Conservation (phyloP, 2,888 invertebrate species). For the Cremastinae sp. region DNA sequence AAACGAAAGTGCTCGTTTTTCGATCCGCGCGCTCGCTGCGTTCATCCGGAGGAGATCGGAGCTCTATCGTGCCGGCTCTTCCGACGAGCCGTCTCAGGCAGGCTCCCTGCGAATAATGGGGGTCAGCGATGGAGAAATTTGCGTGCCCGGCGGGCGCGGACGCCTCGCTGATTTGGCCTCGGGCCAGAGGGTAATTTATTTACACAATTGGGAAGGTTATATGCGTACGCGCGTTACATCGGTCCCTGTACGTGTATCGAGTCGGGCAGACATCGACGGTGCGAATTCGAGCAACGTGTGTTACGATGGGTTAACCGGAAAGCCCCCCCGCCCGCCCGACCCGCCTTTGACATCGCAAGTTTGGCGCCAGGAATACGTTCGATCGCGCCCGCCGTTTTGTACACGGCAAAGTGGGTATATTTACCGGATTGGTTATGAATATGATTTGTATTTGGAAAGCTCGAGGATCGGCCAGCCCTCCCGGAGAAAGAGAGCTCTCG, state of each 20-base stretch:
- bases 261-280: conserved; percentile 8
- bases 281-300: conserved; percentile 44
- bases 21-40: too few relatives aligned
- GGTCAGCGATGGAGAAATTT: conserved; percentile 43
- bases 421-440: conserved; percentile 59
- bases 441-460: conserved; percentile 53
- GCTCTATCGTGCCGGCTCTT: too few relatives aligned
- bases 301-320: conserved; percentile 41
- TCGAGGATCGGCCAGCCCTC: conserved; percentile 18
- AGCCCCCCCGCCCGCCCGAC: not conserved
- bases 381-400: conserved; percentile 7
- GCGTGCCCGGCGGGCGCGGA: conserved; percentile 16
- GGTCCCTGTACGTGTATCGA: conserved; percentile 5
- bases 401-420: conserved; percentile 39
- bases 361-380: conserved; percentile 55
- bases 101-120: conserved; percentile 25
- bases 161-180: conserved; percentile 59
- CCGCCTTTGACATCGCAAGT: conserved; percentile 21
- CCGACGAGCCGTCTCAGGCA: not conserved
- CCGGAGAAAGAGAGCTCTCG: conserved; percentile 1
- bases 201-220: conserved; percentile 57
- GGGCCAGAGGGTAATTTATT: conserved; percentile 63
- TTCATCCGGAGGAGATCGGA: too few relatives aligned
- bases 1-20: too few relatives aligned
- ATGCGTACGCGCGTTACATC: conserved; percentile 52